Base-by-base conservation (phyloP, 2,888 invertebrate genomes). In the Dynastes hyllus region DNA sequence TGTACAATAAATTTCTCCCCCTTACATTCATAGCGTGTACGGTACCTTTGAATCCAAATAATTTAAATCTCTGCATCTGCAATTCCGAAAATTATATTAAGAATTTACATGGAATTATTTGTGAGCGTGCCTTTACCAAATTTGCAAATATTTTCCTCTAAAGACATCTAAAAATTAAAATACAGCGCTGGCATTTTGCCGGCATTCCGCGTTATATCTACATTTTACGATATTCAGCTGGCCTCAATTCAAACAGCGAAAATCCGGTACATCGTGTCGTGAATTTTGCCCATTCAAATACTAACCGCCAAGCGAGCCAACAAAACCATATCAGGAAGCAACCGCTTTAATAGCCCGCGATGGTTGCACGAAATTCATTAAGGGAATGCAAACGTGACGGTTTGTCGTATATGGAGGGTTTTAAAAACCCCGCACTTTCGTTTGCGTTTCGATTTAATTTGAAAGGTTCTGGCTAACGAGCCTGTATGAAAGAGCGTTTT, bases 251-350 rank as follows among this genome's bases (percentile, higher is more conserved):
- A 71, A 71, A 71, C 71, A 55, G 71, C 29, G 71, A 71, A 55
- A 71, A 71, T 71, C 71, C 71, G 71, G 71, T 55, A 71, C 55
- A 37, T 55, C 55, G 71, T 32, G 71, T 71, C 71, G 16, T 71
- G 71, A 71, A 71, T 71, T 71, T 70, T 16, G 32, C 32, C n/a
- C 71, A 55, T 71, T 71, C 55, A 55, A 32, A 71, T 71, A 37
- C 45, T 11, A 55, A 71, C 53, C 55, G 58, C 71, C 32, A 55
- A 55, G 71, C 55, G 53, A 45, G 55, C 71, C 37, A n/a, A 71
- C 71, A 13, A 71, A 71, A 71, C 71, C 71, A 32, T 71, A 71
- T 71, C 71, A 55, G 71, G 71, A 71, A 55, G 71, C 71, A 27
- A 53, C 55, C 71, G 37, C 55, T 71, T 29, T 51, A 70, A 70